phyloP scores from a whole-genome alignment of 1,140 invertebrate genomes.

The Protaetia brevitarsis region DNA sequence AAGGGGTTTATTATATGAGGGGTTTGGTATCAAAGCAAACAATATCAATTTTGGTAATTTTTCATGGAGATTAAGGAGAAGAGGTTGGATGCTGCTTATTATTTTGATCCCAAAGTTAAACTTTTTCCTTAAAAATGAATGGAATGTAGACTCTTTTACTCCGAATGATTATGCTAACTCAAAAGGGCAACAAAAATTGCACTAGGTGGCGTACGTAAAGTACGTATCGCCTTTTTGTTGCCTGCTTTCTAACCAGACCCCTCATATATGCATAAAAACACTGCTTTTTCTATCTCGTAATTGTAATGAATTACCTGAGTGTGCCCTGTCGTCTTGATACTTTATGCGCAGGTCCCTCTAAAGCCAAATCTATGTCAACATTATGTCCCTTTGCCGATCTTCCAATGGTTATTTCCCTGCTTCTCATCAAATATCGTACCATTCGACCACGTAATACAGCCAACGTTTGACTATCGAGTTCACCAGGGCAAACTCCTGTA shows the following conservation, averaged over 20 bases:
- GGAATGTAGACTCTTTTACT: too few relatives aligned
- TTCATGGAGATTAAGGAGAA: too few relatives aligned
- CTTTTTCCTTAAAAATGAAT: too few relatives aligned
- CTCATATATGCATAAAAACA: neutral
- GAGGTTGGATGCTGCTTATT: too few relatives aligned
- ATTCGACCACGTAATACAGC: conserved; percentile 89
- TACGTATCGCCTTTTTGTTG: neutral
- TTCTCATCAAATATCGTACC: conserved; percentile 92
- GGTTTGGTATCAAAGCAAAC: too few relatives aligned
- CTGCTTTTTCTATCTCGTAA: too few relatives aligned
- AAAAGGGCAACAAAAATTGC: too few relatives aligned
- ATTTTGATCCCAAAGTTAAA: too few relatives aligned
- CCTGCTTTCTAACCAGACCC: neutral
- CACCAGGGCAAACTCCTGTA: conserved; percentile 73
- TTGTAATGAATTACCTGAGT: conserved; percentile 43
- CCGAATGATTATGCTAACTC: too few relatives aligned
- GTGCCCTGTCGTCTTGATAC: conserved; percentile 84
- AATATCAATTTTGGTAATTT: too few relatives aligned
- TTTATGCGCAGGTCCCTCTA: conserved; percentile 87
- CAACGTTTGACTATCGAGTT: conserved; percentile 89
- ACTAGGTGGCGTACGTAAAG: neutral
- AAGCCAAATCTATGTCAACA: conserved; percentile 90
- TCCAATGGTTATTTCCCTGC: conserved; percentile 92
- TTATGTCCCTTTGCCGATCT: conserved; percentile 82
- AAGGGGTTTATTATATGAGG: too few relatives aligned